Conservation (phyloP, 2,113 vertebrate genomes). For the Empidonax alnorum region DNA sequence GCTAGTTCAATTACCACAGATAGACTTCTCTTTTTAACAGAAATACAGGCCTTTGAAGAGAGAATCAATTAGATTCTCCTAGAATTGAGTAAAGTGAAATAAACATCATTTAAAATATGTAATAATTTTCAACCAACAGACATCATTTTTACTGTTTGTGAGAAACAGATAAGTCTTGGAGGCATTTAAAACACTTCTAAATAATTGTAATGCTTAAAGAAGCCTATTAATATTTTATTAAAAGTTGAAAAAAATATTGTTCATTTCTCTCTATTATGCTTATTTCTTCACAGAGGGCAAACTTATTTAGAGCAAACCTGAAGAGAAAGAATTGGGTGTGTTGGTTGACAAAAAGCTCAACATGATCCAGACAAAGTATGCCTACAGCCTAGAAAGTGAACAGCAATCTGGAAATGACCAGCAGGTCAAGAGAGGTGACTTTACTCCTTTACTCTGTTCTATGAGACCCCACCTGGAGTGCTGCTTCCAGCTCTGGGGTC, state of each 20-base stretch:
- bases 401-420: not conserved
- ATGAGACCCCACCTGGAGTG: too few relatives aligned
- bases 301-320: not conserved
- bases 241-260: slow-evolving; percentile 45
- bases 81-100: slow-evolving; percentile 17
- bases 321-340: not conserved
- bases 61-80: slow-evolving; percentile 55
- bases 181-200: not conserved
- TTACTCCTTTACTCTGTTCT: not conserved
- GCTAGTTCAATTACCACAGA: slow-evolving; percentile 48
- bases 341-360: not conserved
- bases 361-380: fast-evolving
- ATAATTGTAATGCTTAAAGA: slow-evolving; percentile 16
- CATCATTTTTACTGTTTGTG: slow-evolving; percentile 37
- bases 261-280: not conserved
- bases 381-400: not conserved
- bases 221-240: slow-evolving; percentile 51
- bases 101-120: slow-evolving; percentile 37
- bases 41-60: slow-evolving; percentile 44
- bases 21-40: slow-evolving; percentile 53
- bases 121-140: slow-evolving; percentile 47
- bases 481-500: not conserved
- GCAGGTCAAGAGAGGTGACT: fast-evolving
- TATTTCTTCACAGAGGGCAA: not conserved
- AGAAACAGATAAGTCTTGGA: slow-evolving; percentile 27